Percentiles rank a stretch among this genome's conserved stretches.
Conservation (phyloP, 1,140 invertebrate genomes). For the Hylaeus anthracinus region DNA sequence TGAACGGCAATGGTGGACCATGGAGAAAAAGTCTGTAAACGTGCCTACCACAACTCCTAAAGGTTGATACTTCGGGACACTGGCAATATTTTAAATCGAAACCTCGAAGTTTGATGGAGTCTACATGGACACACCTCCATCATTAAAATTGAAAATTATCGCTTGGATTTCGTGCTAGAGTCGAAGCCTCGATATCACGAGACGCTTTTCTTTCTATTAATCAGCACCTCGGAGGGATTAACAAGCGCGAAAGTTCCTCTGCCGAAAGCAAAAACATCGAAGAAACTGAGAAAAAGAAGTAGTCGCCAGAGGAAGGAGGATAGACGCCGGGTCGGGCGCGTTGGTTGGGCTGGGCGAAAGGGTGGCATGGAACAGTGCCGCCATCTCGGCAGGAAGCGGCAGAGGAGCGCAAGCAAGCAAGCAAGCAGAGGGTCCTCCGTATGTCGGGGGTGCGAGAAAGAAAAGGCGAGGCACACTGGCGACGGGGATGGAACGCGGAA, state of each 20-base stretch:
- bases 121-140: too few relatives aligned
- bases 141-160: too few relatives aligned
- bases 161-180: too few relatives aligned
- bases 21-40: too few relatives aligned
- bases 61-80: too few relatives aligned
- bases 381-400: conserved; percentile 74
- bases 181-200: too few relatives aligned
- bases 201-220: background rate
- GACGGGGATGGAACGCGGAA: conserved; percentile 61
- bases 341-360: conserved; percentile 32
- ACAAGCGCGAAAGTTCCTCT: background rate
- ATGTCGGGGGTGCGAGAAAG: conserved; percentile 67
- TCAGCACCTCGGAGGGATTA: background rate
- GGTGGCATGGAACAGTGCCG: conserved; percentile 70
- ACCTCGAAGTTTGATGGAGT: too few relatives aligned
- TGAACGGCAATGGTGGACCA: background rate
- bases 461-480: conserved; percentile 69
- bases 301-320: conserved; percentile 12
- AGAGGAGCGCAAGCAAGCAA: conserved; percentile 64
- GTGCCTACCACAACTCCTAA: too few relatives aligned
- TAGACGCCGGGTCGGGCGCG: conserved; percentile 40
- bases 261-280: background rate
- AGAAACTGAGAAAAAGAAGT: conserved; percentile 3
- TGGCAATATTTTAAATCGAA: too few relatives aligned
- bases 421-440: conserved; percentile 40